Evolutionary conservation across 1,140 invertebrate genomes (phyloP), one percentile per base, ranked within the genome.

Genomic region (Aphidius gifuensis): DNA sequence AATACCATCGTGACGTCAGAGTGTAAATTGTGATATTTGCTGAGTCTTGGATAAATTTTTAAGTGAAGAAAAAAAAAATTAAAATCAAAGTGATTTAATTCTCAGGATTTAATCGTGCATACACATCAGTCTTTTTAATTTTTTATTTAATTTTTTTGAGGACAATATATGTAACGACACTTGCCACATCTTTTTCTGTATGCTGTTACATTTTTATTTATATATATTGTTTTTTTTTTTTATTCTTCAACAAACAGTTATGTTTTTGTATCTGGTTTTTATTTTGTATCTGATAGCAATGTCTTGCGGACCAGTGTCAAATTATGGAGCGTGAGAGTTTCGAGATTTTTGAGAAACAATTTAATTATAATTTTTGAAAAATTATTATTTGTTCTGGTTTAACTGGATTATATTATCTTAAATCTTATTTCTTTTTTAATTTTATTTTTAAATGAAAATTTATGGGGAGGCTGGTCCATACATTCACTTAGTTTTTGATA

Each of bases 301-400:
- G 54, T 32, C 21, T 43, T 39, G 6, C 46, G 45, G 57, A 32
- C 69, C 69, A 72, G 76, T 75, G 73, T 78, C 78, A 77, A 75
- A 79, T 77, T 72, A 72, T 74, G 65, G 73, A 77, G 72, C 78
- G 78, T 80, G 78, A 72, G 78, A 80, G 65, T 62, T 51, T 4
- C 11, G n/a, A 23, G 9, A 58, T 61, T 23, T 40, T 43, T 32
- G 1, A 1, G 23, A 32, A 32, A 32, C 23, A 32, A 32, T 32
- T 32, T 32, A 32, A 32, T 32, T 32, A 1, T 32, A 32, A 32
- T 32, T 32, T 32, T 32, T 2, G 4, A 32, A 32, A 32, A 32
- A 32, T 32, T 32, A 32, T 32, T 32, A 32, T 32, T 32, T 32
- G 23, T 32, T 32, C 23, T 32, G 23, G 23, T 32, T 57, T 5